These are phyloP conservation scores for Hippasteria phrygiana DNA, from an alignment of 53 echinoderm and acorn worm species.

Conservation along the genomic window DNA sequence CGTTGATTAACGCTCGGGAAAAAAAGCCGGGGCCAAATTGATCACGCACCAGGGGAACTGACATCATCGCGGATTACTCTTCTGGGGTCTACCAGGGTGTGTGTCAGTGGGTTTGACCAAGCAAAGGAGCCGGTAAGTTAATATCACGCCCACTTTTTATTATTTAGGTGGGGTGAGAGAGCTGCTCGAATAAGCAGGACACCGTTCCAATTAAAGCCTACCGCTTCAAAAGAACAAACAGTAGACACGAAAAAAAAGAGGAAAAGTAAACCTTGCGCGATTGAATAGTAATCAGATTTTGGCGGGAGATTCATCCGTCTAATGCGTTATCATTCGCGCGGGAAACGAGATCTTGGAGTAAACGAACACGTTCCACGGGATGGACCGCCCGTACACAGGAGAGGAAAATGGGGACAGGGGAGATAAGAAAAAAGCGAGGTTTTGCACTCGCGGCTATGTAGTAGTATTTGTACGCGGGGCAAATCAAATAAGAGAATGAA, in stretches of 20 bases:
- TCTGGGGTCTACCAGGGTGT: slow-evolving; percentile 38
- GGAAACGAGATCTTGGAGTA: slow-evolving; percentile 19
- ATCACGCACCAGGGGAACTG: slow-evolving; percentile 56
- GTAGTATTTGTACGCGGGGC: slow-evolving; percentile 46
- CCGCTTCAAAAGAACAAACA: slow-evolving; percentile 48
- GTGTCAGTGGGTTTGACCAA: slow-evolving; percentile 14
- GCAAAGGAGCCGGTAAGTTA: slow-evolving; percentile 1
- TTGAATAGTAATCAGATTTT: slow-evolving; percentile 63
- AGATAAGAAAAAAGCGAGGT: not conserved
- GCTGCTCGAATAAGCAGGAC: slow-evolving; percentile 42
- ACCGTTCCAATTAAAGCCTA: slow-evolving; percentile 41
- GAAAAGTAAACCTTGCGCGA: slow-evolving; percentile 5
- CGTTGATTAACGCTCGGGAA: slow-evolving; percentile 58
- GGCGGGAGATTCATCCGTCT: slow-evolving; percentile 62
- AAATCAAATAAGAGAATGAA: slow-evolving; percentile 58
- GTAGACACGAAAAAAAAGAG: not conserved
- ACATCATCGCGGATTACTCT: slow-evolving; percentile 35
- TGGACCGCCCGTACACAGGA: not conserved
- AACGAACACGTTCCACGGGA: slow-evolving; percentile 26
- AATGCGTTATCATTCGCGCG: slow-evolving; percentile 42
- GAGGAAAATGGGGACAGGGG: not conserved
- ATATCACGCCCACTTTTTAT: not conserved
- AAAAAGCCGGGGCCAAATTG: slow-evolving; percentile 33
- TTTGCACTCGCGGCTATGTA: slow-evolving; percentile 1
- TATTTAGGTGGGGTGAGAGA: not conserved